Evolutionary conservation across 23 tunicate genomes (phyloP), one percentile per base, ranked within the genome.

Genomic region (Clavelina lepadiformis): DNA sequence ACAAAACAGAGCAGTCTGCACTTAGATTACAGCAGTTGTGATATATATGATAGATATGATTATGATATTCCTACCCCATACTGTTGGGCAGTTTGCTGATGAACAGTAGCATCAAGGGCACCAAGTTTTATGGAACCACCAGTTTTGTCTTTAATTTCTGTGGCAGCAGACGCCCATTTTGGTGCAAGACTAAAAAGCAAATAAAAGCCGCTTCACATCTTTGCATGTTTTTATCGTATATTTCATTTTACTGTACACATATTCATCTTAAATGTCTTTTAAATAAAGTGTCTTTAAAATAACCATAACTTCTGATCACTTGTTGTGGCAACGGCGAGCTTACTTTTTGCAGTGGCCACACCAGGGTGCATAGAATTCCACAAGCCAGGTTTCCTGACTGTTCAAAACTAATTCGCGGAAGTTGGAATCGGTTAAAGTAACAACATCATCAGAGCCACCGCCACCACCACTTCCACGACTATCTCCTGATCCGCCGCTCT

Each of bases 331-430:
- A n/a, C n/a, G n/a, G n/a, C n/a, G n/a, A n/a, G 54, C 78, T 63
- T 56, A 86, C 91, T 82, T 72, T 55, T 94, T 89, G 71, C 99
- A 94, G 59, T 94, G 99, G 3, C 99, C 99, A 65, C 99, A 94
- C 99, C 99, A 94, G 7, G 99, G 99, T 1, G 99, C 99, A 80
- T 56, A 94, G 47, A 94, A 94, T 52, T 94, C 99, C 28, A 94
- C 99, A 3, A 94, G 56, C 99, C 99, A 94, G 21, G 99, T 85
- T 66, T 86, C 95, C 13, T 88, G 71, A 31, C 99, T 68, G 21
- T 94, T 78, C 28, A 94, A 27, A 2, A 94, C 99, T 2, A 80
- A 73, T 33, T 80, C 72, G 36, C 70, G 46, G 81, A 94, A 94
- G 73, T 94, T 94, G 46, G 74, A 55, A 80, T 94, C 99, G 37